Percentiles rank a stretch among this genome's conserved stretches.
phyloP scores from a whole-genome alignment of 2,113 vertebrate genomes.

The Caracal caracal region DNA sequence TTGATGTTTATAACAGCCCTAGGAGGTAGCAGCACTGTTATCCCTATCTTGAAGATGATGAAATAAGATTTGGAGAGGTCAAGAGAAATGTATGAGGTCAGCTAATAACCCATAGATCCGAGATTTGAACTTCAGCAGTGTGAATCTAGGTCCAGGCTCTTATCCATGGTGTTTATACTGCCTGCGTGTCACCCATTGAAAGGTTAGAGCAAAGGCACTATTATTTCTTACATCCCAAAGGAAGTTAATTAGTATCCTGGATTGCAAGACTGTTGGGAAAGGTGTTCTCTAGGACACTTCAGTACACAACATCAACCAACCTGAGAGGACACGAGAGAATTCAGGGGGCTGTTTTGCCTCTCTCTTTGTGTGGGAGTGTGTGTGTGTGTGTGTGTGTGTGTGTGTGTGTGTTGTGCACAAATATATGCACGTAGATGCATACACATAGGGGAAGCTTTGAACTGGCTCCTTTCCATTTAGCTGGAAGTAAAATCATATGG shows the following conservation, averaged over 20 bases:
- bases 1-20: constrained; percentile 25
- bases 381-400: neutral
- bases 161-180: neutral
- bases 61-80: neutral
- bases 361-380: neutral
- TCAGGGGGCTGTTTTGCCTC: neutral
- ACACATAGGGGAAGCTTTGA: constrained; percentile 28
- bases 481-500: constrained; percentile 45
- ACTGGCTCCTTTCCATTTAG: constrained; percentile 32
- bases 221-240: constrained; percentile 34
- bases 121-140: constrained; percentile 36
- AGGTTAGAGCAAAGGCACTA: neutral
- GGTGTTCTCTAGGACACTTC: neutral
- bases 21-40: neutral
- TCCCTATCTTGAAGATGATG: constrained; percentile 26
- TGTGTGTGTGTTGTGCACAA: neutral
- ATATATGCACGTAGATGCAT: neutral
- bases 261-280: neutral
- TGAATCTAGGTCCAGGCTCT: neutral
- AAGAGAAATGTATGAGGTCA: neutral
- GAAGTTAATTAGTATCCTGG: constrained; percentile 38
- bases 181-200: neutral
- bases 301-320: neutral
- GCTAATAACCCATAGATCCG: neutral
- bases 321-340: neutral